Evolutionary conservation across 2,797 vertebrate species (phyloP).

Genomic region (Rhinogobio ventralis): DNA sequence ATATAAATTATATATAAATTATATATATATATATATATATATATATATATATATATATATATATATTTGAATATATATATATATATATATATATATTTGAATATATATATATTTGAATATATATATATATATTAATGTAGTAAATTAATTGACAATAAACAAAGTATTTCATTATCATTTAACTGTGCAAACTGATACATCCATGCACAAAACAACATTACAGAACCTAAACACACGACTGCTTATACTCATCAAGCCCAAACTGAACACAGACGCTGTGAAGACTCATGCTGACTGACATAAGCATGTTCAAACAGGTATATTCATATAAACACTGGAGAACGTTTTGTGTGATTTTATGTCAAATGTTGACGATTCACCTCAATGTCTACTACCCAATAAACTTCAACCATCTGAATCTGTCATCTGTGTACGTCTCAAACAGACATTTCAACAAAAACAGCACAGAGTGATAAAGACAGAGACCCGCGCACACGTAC

Average conservation of each 20-base stretch:
- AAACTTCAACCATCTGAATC: not conserved
- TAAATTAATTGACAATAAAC: too few species aligned
- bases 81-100: too few species aligned
- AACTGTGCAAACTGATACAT: not conserved
- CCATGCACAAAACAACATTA: not conserved
- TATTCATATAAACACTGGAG: not conserved
- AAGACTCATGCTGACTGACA: constrained; percentile 20
- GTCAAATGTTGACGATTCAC: not conserved
- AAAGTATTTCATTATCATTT: not conserved
- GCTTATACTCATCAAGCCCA: not conserved
- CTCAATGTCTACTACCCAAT: not conserved
- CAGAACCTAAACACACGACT: not conserved
- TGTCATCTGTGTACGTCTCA: not conserved
- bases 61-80: too few species aligned
- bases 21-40: too few species aligned
- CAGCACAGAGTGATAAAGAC: constrained; percentile 65
- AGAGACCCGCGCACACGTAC: constrained; percentile 10
- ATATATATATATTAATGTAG: too few species aligned
- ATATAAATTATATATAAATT: too few species aligned
- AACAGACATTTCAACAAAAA: not conserved
- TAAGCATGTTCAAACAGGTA: not conserved
- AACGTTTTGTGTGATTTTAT: not conserved
- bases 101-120: too few species aligned
- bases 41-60: too few species aligned
- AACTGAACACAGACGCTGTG: not conserved